Percentiles rank a stretch among this genome's conserved stretches.
phyloP scores from a whole-genome alignment of 1,140 invertebrate genomes.

The Lerema accius region DNA sequence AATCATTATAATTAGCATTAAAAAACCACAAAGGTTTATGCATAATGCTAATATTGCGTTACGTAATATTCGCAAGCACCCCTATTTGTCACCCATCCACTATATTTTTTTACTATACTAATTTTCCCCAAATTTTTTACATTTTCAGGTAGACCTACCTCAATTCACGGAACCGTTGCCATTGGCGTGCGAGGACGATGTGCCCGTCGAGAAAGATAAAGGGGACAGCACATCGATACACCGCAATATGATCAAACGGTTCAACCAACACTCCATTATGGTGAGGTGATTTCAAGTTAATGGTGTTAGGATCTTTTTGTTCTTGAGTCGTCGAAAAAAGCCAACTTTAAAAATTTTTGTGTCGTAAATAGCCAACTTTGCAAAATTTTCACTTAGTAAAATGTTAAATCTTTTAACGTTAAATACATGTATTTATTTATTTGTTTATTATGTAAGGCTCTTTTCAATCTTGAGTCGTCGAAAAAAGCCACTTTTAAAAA shows the following conservation, averaged over 20 bases:
- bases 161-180: constrained; percentile 90
- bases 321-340: no score
- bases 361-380: background rate
- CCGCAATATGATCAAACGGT: constrained; percentile 96
- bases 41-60: no score
- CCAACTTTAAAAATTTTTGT: background rate
- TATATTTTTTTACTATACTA: no score
- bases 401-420: background rate
- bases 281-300: constrained; percentile 36
- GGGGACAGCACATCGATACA: constrained; percentile 90
- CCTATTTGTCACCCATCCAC: no score
- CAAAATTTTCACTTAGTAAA: background rate
- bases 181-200: constrained; percentile 87
- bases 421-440: background rate
- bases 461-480: no score
- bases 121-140: no score
- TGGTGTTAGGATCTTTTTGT: background rate
- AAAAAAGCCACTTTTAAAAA: no score
- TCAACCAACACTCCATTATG: constrained; percentile 99
- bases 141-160: constrained; percentile 91
- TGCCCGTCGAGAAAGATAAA: constrained; percentile 83
- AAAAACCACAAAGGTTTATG: no score
- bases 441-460: no score
- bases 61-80: no score
- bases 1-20: no score